A percentile compares a stretch with the other conserved stretches of the same genome.
Evolutionary conservation across 2,888 invertebrate genomes (phyloP).

Genomic region (Synergus umbraculus): DNA sequence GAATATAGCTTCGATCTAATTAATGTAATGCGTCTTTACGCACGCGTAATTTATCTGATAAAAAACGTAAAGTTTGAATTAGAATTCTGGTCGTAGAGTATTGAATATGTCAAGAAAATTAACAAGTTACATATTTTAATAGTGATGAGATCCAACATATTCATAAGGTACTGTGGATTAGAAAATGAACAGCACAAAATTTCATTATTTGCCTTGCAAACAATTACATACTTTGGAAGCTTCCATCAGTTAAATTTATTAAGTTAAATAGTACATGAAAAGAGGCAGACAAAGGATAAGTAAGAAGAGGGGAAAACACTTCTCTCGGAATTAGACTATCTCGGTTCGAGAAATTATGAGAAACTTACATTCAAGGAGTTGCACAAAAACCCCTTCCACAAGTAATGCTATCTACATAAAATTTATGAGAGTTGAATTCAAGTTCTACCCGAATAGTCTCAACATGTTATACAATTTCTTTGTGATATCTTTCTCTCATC

Average conservation of each 20-base stretch:
- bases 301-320: not conserved
- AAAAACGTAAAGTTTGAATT: no score
- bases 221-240: not conserved
- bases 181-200: not conserved
- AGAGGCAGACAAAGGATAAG: not conserved
- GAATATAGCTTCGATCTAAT: no score
- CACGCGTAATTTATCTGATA: no score
- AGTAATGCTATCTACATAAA: not conserved
- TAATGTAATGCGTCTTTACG: no score
- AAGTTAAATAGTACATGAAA: not conserved
- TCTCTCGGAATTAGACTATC: not conserved
- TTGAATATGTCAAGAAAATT: no score
- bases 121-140: not conserved
- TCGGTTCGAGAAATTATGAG: conserved; percentile 8
- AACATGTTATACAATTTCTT: not conserved
- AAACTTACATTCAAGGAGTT: conserved; percentile 3
- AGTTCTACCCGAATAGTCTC: not conserved
- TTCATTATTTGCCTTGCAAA: not conserved
- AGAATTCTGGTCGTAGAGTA: no score
- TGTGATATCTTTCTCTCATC: not conserved
- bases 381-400: not conserved
- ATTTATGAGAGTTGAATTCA: not conserved
- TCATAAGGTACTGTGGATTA: not conserved
- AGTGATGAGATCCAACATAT: not conserved
- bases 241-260: not conserved